Base-by-base conservation (phyloP, 2,797 vertebrate species). In the Acanthurus tractus region DNA sequence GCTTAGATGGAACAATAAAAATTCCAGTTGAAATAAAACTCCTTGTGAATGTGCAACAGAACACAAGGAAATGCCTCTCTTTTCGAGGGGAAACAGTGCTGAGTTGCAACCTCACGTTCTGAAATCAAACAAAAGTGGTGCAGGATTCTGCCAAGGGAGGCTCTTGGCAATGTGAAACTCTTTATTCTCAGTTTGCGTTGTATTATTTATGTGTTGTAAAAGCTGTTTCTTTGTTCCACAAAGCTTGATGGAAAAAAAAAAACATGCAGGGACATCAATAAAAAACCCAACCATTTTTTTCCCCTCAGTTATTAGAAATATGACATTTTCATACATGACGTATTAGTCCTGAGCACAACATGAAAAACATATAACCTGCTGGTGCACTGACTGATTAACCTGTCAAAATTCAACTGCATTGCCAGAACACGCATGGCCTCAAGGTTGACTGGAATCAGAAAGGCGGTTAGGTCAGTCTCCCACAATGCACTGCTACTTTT, bases 361-460 rank as follows among this genome's bases (percentile, higher is more conserved):
- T 1, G 62, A 22, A 36, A 76, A 83, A 76, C 49, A 61, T 44
- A 58, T 45, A 67, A 58, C 34, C 58, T 38, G 48, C 55, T 83
- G 53, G 34, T 65, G 52, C 56, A 53, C n/a, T 85, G 85, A 85
- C 74, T 83, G 86, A 92, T 86, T 76, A 73, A 83, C 59, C 65
- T 77, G 89, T 89, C 89, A 86, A 22, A 55, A 15, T 82, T 54
- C 15, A 7, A 46, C 25, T 71, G 34, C 53, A 63, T 49, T 78
- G 70, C 72, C 75, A 63, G 76, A 34, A 14, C 62, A 76, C 10
- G 2, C 54, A 34, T 42, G 67, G 63, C 74, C 79, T 76, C 69
- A 50, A 70, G 86, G 77, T 64, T 76, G 56, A 74, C 78, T 82
- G 74, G 62, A 68, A 78, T 75, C 54, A 73, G 44, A 81, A 84